Evolutionary conservation across 2,797 vertebrate genomes (phyloP).

Genomic region (Dermochelys coriacea): DNA sequence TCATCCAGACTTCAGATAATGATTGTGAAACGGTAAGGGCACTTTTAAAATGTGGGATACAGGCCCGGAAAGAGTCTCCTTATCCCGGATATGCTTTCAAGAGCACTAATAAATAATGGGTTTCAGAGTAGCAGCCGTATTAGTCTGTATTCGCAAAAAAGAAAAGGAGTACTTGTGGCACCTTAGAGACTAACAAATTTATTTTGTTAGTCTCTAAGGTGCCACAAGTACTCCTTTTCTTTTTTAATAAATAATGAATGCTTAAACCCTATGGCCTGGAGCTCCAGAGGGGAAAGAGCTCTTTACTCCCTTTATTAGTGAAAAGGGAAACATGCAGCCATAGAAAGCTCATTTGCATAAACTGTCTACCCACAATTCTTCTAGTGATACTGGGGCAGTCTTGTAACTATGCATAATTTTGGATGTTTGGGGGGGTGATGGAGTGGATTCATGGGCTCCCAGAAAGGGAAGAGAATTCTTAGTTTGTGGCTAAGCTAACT

Average conservation of each 20-base stretch:
- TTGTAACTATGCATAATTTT: neutral
- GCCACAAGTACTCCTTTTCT: too few species aligned
- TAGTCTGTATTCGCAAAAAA: too few species aligned
- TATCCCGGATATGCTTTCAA: neutral
- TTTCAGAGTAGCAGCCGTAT: too few species aligned
- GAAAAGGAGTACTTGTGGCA: too few species aligned
- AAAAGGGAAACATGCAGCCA: neutral
- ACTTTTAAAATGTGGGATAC: neutral
- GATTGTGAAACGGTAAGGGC: neutral
- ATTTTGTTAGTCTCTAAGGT: too few species aligned
- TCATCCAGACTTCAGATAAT: neutral
- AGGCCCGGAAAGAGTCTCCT: neutral
- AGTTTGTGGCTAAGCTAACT: neutral
- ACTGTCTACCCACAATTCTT: neutral
- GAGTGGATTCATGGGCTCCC: neutral
- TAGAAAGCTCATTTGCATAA: neutral
- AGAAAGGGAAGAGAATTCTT: neutral
- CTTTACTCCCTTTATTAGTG: neutral
- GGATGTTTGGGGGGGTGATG: too few species aligned
- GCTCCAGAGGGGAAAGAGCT: neutral
- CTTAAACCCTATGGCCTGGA: neutral
- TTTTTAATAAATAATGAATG: neutral
- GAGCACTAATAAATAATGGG: neutral
- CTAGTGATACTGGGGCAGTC: neutral
- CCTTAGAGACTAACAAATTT: too few species aligned